Evolutionary conservation across 2,113 vertebrate species (phyloP).

Genomic region (Anolis carolinensis): DNA sequence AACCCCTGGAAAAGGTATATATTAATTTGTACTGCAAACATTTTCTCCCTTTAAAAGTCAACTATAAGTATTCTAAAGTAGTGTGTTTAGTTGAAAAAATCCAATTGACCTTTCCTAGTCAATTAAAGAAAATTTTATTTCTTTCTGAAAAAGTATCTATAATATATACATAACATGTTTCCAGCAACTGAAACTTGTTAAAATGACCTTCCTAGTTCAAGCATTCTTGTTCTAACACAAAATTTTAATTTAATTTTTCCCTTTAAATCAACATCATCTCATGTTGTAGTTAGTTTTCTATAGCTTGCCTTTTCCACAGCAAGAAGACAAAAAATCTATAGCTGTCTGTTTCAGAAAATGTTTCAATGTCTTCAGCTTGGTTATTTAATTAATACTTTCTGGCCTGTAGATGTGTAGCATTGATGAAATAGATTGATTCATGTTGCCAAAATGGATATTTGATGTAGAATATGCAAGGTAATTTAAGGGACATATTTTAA

Average conservation of each 20-base stretch:
- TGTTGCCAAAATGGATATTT: neutral
- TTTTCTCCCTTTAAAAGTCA: neutral
- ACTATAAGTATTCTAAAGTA: neutral
- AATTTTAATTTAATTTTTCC: neutral
- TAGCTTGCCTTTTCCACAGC: neutral
- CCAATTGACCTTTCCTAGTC: neutral
- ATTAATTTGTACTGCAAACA: neutral
- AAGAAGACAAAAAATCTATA: neutral
- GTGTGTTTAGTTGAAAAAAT: slow-evolving; percentile 13
- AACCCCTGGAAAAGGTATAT: neutral
- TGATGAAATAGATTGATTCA: neutral
- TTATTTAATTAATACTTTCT: neutral
- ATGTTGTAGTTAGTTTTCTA: neutral
- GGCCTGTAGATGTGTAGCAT: neutral
- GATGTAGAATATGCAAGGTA: neutral
- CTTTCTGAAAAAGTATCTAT: neutral
- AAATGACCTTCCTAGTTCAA: slow-evolving; percentile 52
- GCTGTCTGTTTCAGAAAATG: neutral
- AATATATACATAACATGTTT: neutral
- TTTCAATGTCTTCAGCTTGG: slow-evolving; percentile 17
- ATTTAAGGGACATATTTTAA: neutral
- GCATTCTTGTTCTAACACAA: slow-evolving; percentile 26
- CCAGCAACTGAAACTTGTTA: slow-evolving; percentile 60
- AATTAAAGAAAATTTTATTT: neutral
- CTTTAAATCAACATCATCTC: slow-evolving; percentile 42